A percentile compares a stretch with the other conserved stretches of the same genome.
These are phyloP conservation scores for Drosophila mimetica DNA, from an alignment of 2,888 invertebrate genomes.

Conservation along the genomic window DNA sequence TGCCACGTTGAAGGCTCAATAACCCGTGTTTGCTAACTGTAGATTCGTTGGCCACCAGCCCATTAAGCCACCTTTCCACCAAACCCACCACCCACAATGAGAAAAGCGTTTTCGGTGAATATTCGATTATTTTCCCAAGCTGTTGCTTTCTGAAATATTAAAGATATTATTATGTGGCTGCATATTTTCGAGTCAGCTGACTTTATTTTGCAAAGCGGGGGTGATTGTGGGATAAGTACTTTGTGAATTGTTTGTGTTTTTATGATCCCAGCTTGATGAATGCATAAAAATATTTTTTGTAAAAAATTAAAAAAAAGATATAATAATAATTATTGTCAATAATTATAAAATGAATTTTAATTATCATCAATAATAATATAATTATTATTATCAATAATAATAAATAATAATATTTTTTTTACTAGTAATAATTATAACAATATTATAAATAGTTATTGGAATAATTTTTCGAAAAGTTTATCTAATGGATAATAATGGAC, in stretches of 20 bases:
- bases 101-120: not conserved
- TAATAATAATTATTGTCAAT: too few species aligned
- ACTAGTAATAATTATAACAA: too few species aligned
- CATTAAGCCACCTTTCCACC: constrained; percentile 3
- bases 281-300: not conserved
- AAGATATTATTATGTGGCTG: constrained; percentile 2
- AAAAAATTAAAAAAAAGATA: not conserved
- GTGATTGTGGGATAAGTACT: not conserved
- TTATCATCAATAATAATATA: too few species aligned
- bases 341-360: too few species aligned
- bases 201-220: not conserved
- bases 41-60: constrained; percentile 18
- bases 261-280: too few species aligned
- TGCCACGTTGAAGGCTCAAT: constrained; percentile 67
- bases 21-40: constrained; percentile 44
- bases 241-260: too few species aligned
- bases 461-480: too few species aligned
- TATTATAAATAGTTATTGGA: too few species aligned
- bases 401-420: too few species aligned
- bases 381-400: not conserved
- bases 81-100: constrained; percentile 19
- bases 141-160: constrained; percentile 25
- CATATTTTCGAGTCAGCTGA: constrained; percentile 12
- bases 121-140: constrained; percentile 17
- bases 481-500: too few species aligned